Percentiles rank a stretch among this genome's conserved stretches.
These are phyloP conservation scores for Folsomia manolachei DNA, from an alignment of 2,888 invertebrate genomes.

Conservation along the genomic window DNA sequence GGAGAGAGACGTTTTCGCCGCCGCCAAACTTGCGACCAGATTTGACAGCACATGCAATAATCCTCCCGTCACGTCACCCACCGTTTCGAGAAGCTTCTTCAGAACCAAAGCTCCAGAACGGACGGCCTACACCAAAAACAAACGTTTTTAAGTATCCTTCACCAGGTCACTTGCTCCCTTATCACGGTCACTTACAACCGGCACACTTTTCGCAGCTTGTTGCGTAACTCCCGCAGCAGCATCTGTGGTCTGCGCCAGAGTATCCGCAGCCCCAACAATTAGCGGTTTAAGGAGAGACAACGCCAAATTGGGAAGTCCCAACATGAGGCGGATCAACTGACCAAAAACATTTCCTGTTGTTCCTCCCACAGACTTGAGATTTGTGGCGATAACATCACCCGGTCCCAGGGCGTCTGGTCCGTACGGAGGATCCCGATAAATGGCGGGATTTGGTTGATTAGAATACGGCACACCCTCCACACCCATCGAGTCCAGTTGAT, in stretches of 20 bases:
- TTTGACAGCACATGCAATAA: constrained; percentile 50
- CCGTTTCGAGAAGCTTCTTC: constrained; percentile 50
- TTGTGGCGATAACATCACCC: constrained; percentile 51
- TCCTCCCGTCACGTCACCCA: constrained; percentile 51
- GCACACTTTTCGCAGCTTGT: constrained; percentile 51
- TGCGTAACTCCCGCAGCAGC: constrained; percentile 51
- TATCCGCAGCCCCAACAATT: constrained; percentile 51
- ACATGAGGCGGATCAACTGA: constrained; percentile 49
- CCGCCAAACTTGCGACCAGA: constrained; percentile 49
- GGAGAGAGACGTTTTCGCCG: constrained; percentile 50
- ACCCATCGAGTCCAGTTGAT: constrained; percentile 49
- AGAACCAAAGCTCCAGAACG: constrained; percentile 49
- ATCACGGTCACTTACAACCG: constrained; percentile 51
- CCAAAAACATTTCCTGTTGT: constrained; percentile 51
- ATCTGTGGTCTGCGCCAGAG: constrained; percentile 50
- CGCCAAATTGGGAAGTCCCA: constrained; percentile 50
- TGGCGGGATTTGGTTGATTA: constrained; percentile 50
- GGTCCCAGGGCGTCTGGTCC: constrained; percentile 51
- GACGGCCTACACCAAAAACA: constrained; percentile 40
- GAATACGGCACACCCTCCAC: constrained; percentile 50
- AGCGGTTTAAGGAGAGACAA: constrained; percentile 49
- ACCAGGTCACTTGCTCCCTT: no score
- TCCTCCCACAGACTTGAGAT: constrained; percentile 51
- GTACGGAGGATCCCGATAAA: constrained; percentile 50
- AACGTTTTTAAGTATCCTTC: no score